A percentile compares a stretch with the other conserved stretches of the same genome.
phyloP scores from a whole-genome alignment of 2,113 vertebrate species.

The Cyanoderma ruficeps region DNA sequence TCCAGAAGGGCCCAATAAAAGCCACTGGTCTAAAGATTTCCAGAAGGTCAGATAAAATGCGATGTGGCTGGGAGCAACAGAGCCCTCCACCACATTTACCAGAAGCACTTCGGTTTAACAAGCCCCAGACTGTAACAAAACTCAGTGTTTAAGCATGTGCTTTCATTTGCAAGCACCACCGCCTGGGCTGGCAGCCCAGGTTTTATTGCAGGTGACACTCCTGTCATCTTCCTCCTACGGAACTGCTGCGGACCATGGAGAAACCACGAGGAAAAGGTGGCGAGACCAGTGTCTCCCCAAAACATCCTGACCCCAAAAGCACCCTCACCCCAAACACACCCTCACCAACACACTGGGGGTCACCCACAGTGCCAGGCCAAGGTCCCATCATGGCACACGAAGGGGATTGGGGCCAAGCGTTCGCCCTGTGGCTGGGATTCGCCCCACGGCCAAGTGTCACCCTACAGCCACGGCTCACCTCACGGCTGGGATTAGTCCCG shows the following conservation, averaged over 20 bases:
- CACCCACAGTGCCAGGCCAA: accelerated
- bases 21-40: not conserved
- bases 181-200: not conserved
- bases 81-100: not conserved
- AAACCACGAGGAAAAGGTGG: accelerated
- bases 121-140: not conserved
- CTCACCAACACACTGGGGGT: accelerated
- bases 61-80: not conserved
- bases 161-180: accelerated
- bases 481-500: not conserved
- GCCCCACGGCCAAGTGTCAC: not conserved
- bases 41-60: not conserved
- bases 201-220: not conserved
- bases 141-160: accelerated
- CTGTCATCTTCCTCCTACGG: not conserved
- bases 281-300: accelerated
- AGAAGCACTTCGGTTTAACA: not conserved
- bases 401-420: accelerated
- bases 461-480: not conserved
- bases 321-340: not conserved
- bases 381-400: accelerated
- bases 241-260: not conserved
- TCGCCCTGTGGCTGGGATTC: not conserved
- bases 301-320: not conserved
- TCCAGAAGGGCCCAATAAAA: not conserved